These are phyloP conservation scores for Ctenicera cuprea DNA, from an alignment of 2,888 invertebrate species.

Conservation along the genomic window DNA sequence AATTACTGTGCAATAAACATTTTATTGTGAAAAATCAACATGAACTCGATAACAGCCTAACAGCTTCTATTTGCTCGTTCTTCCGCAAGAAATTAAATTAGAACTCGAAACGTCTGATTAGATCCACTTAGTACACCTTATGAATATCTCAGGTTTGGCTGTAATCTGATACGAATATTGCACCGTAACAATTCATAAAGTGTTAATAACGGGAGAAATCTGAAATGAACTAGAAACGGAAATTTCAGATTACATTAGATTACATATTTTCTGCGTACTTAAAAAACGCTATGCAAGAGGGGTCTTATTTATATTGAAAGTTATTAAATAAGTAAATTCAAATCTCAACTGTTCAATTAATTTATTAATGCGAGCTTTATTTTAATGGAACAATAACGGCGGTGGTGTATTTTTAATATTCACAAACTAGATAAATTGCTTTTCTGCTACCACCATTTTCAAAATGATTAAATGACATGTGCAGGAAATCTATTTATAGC, in stretches of 20 bases:
- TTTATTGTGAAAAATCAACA: neutral
- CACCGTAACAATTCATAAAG: neutral
- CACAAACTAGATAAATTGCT: too few species aligned
- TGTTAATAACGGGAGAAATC: neutral
- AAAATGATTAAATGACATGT: too few species aligned
- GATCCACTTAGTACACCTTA: slow-evolving; percentile 18
- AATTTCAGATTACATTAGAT: neutral
- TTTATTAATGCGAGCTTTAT: too few species aligned
- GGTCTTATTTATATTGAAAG: too few species aligned
- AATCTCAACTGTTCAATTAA: too few species aligned
- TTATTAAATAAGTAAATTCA: too few species aligned
- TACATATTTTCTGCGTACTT: too few species aligned
- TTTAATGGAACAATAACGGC: too few species aligned
- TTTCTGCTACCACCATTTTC: too few species aligned
- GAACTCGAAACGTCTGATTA: slow-evolving; percentile 22
- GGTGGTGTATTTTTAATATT: too few species aligned
- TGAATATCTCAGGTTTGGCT: slow-evolving; percentile 10
- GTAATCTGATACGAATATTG: slow-evolving; percentile 18
- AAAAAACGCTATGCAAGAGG: too few species aligned
- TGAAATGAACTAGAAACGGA: neutral
- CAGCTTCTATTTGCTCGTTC: slow-evolving; percentile 12
- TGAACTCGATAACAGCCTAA: neutral
- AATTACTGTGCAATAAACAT: neutral
- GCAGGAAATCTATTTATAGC: too few species aligned
- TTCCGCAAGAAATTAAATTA: slow-evolving; percentile 21